These are phyloP conservation scores for Melanargia galathea DNA, from an alignment of 2,888 invertebrate genomes.

Conservation along the genomic window DNA sequence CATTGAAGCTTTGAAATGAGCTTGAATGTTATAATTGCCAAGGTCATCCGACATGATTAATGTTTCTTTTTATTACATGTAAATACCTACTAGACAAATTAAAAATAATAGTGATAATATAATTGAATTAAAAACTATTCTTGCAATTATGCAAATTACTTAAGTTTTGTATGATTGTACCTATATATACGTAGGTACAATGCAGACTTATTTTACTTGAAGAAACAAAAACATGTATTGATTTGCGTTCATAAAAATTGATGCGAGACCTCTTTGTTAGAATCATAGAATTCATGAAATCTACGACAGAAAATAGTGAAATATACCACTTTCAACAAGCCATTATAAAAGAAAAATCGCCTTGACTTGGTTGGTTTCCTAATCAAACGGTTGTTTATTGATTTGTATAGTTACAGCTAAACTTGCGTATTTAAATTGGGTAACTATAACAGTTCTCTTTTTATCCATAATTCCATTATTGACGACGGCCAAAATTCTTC, in stretches of 20 bases:
- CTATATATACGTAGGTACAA: no score
- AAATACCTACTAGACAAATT: no score
- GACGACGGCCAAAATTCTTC: neutral
- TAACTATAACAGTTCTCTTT: slow-evolving; percentile 6
- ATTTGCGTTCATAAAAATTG: no score
- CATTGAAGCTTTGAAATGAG: neutral
- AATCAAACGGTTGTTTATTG: slow-evolving; percentile 2
- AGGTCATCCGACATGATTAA: neutral
- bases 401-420: slow-evolving; percentile 5
- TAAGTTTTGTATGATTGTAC: no score
- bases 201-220: no score
- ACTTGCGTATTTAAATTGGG: slow-evolving; percentile 15
- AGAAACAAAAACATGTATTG: no score
- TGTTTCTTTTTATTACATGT: neutral
- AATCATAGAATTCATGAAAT: neutral
- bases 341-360: neutral
- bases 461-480: slow-evolving; percentile 9
- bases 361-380: slow-evolving; percentile 5
- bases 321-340: neutral
- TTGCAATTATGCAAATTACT: no score
- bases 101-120: no score
- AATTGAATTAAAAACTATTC: no score
- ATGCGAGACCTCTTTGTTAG: no score
- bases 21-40: neutral
- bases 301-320: slow-evolving; percentile 5